phyloP scores from a whole-genome alignment of 1,140 invertebrate genomes.

The Drosophila ercepeae region DNA sequence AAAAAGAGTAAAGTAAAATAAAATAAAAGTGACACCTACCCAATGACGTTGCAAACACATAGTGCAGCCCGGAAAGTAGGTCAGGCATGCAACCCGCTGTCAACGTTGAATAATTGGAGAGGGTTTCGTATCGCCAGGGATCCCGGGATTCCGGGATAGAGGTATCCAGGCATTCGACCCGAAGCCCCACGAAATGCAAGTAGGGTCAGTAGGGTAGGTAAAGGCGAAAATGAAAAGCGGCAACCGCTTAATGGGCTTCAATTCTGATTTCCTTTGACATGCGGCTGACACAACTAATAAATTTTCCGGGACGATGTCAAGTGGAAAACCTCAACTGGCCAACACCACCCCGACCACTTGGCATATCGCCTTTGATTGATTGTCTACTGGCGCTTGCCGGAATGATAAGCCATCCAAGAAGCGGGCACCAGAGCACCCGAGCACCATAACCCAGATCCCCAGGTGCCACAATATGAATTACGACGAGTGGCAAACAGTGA shows the following conservation, averaged over 20 bases:
- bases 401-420: constrained; percentile 31
- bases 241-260: constrained; percentile 66
- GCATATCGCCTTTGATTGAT: constrained; percentile 49
- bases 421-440: neutral
- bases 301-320: constrained; percentile 49
- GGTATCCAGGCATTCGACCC: constrained; percentile 17
- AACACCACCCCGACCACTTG: constrained; percentile 17
- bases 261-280: constrained; percentile 75
- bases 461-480: constrained; percentile 57
- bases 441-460: neutral
- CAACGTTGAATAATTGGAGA: constrained; percentile 70
- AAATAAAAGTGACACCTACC: constrained; percentile 70
- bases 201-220: too few relatives aligned
- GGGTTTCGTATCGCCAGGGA: constrained; percentile 12
- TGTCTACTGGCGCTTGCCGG: constrained; percentile 50
- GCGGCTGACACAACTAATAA: constrained; percentile 77
- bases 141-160: neutral
- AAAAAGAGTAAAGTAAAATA: constrained; percentile 2
- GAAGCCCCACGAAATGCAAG: constrained; percentile 16
- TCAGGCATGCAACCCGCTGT: constrained; percentile 79
- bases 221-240: constrained; percentile 8
- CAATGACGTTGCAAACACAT: constrained; percentile 19
- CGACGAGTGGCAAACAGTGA: constrained; percentile 46
- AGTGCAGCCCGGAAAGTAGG: constrained; percentile 58
- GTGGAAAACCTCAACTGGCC: constrained; percentile 39